Conservation (phyloP, 2,113 vertebrate genomes). For the Salminus brasiliensis region DNA sequence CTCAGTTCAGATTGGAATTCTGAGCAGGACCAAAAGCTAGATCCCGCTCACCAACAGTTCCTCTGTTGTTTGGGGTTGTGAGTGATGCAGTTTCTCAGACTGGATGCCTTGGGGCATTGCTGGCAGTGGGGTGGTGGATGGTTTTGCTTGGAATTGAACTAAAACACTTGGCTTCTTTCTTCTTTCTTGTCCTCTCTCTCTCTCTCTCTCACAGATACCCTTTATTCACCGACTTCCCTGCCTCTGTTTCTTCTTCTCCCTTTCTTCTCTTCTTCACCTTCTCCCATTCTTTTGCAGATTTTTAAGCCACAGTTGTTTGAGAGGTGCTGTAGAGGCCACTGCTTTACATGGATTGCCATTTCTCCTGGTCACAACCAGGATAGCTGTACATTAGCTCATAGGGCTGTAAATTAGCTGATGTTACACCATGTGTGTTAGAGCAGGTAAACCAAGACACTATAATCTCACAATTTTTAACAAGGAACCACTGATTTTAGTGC, state of each 20-base stretch:
- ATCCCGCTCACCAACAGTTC: slow-evolving; percentile 23
- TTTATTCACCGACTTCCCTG: too few species aligned
- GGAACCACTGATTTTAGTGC: too few species aligned
- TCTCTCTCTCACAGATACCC: not conserved
- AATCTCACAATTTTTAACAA: too few species aligned
- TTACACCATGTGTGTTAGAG: too few species aligned
- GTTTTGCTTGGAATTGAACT: not conserved
- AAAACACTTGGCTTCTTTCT: not conserved
- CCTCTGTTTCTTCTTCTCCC: not conserved
- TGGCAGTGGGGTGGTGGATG: not conserved
- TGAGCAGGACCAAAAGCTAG: slow-evolving; percentile 27
- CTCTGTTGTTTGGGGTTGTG: slow-evolving; percentile 29
- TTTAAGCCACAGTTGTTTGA: too few species aligned
- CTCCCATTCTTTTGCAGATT: not conserved
- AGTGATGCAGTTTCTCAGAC: not conserved
- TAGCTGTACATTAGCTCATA: too few species aligned
- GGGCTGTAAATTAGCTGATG: too few species aligned
- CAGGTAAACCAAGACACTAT: too few species aligned
- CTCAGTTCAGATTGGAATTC: slow-evolving; percentile 14
- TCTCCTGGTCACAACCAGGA: too few species aligned
- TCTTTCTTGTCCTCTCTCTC: not conserved
- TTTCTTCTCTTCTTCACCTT: not conserved
- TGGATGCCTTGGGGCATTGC: slow-evolving; percentile 17
- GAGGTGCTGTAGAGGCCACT: too few species aligned
- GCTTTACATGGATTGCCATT: too few species aligned